Base-by-base conservation (phyloP, 2,113 vertebrate genomes). In the Chionis minor region DNA sequence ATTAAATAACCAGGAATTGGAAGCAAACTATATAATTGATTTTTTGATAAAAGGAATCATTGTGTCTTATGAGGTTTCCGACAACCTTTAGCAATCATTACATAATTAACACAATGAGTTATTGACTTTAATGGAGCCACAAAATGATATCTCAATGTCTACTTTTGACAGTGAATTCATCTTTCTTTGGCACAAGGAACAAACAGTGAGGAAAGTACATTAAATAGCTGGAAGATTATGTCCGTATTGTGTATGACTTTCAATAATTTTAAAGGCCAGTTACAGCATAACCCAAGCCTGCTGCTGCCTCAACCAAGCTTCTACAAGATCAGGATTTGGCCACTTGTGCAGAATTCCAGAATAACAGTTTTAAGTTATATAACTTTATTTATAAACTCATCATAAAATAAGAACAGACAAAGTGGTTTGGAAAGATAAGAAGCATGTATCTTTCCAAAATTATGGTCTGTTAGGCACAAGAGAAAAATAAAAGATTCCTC, bases 41-140 rank as follows among this genome's bases (percentile, higher is more conserved):
- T 96, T 98, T 96, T 96, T 82, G 90, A 95, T 91, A 86, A 81
- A 95, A 95, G 45, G 65, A 92, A 96, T 88, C 69, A 65, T 4
- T 69, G 22, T 20, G 40, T 83, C 59, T 81, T 90, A 95, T 3
- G 47, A 97, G 86, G 63, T 93, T 95, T 96, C 96, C 86, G 81
- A 82, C 87, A 96, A 97, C 88, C 71, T 78, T 91, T 88, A 88
- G 67, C 59, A 95, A 94, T 94, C 81, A 87, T 96, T 96, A 87
- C 24, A 62, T 51, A 82, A 94, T 96, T 91, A 95, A 80, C 71
- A 80, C 84, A 82, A 70, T 65, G 95, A 98, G 80, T 96, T 97
- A 97, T 96, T 96, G 97, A 96, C 97, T 97, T 96, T 83, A 97
- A 89, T 78, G 92, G 95, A 94, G 72, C 78, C 96, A 96, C 70